A percentile compares a stretch with the other conserved stretches of the same genome.
These are phyloP conservation scores for Ennomos quercinarius DNA, from an alignment of 2,888 invertebrate genomes.

Conservation along the genomic window DNA sequence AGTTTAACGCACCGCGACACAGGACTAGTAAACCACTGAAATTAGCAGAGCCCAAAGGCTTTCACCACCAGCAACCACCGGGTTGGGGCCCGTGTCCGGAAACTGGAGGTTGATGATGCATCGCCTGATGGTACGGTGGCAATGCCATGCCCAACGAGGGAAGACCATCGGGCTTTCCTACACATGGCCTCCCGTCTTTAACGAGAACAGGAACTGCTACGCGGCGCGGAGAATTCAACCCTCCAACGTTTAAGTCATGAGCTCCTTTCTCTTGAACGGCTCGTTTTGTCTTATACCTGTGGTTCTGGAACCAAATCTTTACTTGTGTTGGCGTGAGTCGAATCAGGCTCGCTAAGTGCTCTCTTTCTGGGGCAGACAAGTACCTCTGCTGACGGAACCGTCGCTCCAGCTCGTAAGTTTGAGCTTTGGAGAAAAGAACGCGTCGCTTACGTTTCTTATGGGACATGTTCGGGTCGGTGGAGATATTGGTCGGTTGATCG, in stretches of 20 bases:
- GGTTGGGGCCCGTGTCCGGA: slow-evolving; percentile 70
- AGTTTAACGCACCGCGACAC: slow-evolving; percentile 28
- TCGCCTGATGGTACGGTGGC: slow-evolving; percentile 80
- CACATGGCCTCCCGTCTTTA: slow-evolving; percentile 96
- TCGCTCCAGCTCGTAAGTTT: slow-evolving; percentile 97
- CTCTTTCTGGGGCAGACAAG: slow-evolving; percentile 98
- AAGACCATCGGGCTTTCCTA: slow-evolving; percentile 85
- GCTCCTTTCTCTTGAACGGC: slow-evolving; percentile 96
- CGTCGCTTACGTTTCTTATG: slow-evolving; percentile 97
- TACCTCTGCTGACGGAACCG: slow-evolving; percentile 98
- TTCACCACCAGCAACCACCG: slow-evolving; percentile 86
- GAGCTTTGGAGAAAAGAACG: slow-evolving; percentile 98
- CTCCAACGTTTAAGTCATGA: slow-evolving; percentile 88
- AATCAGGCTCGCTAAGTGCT: slow-evolving; percentile 97
- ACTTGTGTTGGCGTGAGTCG: slow-evolving; percentile 98
- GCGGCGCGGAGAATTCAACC: slow-evolving; percentile 93
- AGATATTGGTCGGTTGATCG: slow-evolving; percentile 67
- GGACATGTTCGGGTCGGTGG: slow-evolving; percentile 75
- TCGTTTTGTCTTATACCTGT: slow-evolving; percentile 99
- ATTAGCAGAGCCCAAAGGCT: slow-evolving; percentile 20
- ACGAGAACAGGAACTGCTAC: slow-evolving; percentile 98
- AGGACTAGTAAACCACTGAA: slow-evolving; percentile 71
- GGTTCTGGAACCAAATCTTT: slow-evolving; percentile 99
- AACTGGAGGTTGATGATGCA: slow-evolving; percentile 74
- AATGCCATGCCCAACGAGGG: slow-evolving; percentile 78